Evolutionary conservation across 2,888 invertebrate genomes (phyloP).

Genomic region (Ennomos quercinarius): DNA sequence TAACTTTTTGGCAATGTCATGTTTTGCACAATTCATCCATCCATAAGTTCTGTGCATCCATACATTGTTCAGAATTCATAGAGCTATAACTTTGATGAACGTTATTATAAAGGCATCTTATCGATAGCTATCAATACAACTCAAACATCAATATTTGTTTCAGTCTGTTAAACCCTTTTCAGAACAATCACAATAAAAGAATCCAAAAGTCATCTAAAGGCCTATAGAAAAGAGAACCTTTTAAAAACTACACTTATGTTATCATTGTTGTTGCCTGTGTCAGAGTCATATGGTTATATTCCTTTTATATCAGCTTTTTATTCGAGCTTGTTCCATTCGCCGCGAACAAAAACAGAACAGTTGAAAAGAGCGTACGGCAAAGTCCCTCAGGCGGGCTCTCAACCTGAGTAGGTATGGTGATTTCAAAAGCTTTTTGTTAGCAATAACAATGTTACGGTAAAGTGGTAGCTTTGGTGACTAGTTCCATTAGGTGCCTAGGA

Average conservation of each 20-base stretch:
- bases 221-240: conserved; percentile 12
- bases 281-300: conserved; percentile 11
- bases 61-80: too few species aligned
- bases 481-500: too few species aligned
- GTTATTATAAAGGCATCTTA: not conserved
- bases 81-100: too few species aligned
- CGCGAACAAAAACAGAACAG: conserved; percentile 12
- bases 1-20: too few species aligned
- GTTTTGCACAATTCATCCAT: too few species aligned
- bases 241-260: conserved; percentile 16
- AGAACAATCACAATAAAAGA: conserved; percentile 19
- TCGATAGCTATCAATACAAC: too few species aligned
- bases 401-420: conserved; percentile 17
- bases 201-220: conserved; percentile 12
- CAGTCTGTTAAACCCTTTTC: conserved; percentile 21
- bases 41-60: too few species aligned
- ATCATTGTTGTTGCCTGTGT: conserved; percentile 18
- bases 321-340: conserved; percentile 1
- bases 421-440: conserved; percentile 24
- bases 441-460: conserved; percentile 10
- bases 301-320: conserved; percentile 12
- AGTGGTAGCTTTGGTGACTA: conserved; percentile 10
- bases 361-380: conserved; percentile 14
- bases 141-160: not conserved
- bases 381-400: conserved; percentile 19